phyloP scores from a whole-genome alignment of 2,888 invertebrate species.

The Temnothorax unifasciatus region DNA sequence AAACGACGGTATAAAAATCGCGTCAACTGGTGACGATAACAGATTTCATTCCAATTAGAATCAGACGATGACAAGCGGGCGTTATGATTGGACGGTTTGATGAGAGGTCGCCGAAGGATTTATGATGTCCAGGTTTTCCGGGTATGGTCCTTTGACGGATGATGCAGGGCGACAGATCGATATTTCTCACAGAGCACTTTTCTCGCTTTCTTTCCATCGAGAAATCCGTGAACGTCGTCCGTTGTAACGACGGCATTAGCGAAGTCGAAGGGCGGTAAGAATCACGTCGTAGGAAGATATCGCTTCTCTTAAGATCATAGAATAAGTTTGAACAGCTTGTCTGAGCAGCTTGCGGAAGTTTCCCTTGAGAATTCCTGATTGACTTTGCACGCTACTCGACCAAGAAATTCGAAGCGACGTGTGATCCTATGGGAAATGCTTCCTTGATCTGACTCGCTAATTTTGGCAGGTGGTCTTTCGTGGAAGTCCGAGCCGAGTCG shows the following conservation, averaged over 20 bases:
- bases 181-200: slow-evolving; percentile 27
- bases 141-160: slow-evolving; percentile 33
- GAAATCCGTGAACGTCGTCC: slow-evolving; percentile 10
- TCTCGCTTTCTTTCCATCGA: background rate
- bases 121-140: slow-evolving; percentile 59
- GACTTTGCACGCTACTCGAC: slow-evolving; percentile 17
- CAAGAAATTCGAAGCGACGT: background rate
- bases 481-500: slow-evolving; percentile 56
- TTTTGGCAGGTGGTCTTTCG: slow-evolving; percentile 68
- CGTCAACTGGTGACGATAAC: slow-evolving; percentile 27
- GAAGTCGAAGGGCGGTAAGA: slow-evolving; percentile 1
- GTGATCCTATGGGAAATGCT: slow-evolving; percentile 32
- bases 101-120: slow-evolving; percentile 67
- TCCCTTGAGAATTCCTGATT: slow-evolving; percentile 12
- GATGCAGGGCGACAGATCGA: slow-evolving; percentile 2
- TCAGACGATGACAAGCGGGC: slow-evolving; percentile 66
- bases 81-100: slow-evolving; percentile 57
- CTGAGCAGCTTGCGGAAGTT: slow-evolving; percentile 34
- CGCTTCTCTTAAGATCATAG: slow-evolving; percentile 29
- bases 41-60: slow-evolving; percentile 56
- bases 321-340: slow-evolving; percentile 46
- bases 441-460: slow-evolving; percentile 68
- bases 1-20: slow-evolving; percentile 7
- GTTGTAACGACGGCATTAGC: slow-evolving; percentile 36
- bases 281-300: slow-evolving; percentile 37